Base-by-base conservation (phyloP, 2,797 vertebrate genomes). In the Sebastes elongatus region DNA sequence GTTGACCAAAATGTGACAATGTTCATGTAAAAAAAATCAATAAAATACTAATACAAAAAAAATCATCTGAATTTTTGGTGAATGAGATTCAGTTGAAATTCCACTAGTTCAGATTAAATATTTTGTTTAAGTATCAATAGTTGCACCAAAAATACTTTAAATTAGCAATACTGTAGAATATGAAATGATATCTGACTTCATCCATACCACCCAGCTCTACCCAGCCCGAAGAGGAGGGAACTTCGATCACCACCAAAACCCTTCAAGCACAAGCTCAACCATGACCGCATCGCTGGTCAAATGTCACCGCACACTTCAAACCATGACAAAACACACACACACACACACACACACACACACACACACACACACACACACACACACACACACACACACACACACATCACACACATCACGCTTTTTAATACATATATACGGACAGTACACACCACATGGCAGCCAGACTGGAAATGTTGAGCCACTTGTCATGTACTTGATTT, bases 331-430 rank as follows among this genome's bases (percentile, higher is more conserved):
- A 86, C 74, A 83, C 80, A 16, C 82, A 77, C 32, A 35, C 57
- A 86, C 71, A 83, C 28, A 28, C 28, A 71, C 77, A 61, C 27
- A 55, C 25, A 18, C 25, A 71, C 10, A 80, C 9, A 59, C 71
- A 83, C 33, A 38, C 55, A 63, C 76, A 86, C 74, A 83, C 75
- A 86, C 74, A 82, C 32, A 35, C 57, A 65, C 75, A 86, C 71
- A 83, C 76, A 86, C 74, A 84, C 71, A 83, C 33, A 38, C 55
- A 63, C 76, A 86, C 74, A 83, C 75, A 86, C 74, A 82, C 32
- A 35, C 57, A 65, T n/a, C 75, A 86, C 71, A 83, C 76, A 86
- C 74, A 84, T 1, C 78, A n/a, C 82, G 76, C 56, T 13, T 20
- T 11, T 13, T 7, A 18, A 46, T 18, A 20, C 42, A 46, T 22